Conservation (phyloP, 2,888 invertebrate species). For the Biston stratarius region DNA sequence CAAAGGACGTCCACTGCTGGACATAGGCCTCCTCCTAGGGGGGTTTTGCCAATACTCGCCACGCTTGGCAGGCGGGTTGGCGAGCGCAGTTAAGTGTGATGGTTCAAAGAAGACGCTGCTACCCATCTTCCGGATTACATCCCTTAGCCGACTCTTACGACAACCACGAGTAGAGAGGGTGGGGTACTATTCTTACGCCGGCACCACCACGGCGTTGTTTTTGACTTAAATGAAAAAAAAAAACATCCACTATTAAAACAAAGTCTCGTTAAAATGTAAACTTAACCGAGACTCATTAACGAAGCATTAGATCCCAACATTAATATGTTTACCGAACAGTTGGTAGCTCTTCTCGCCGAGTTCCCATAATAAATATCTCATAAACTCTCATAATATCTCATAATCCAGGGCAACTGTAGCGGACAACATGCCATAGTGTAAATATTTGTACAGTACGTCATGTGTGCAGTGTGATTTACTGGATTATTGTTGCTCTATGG, state of each 20-base stretch:
- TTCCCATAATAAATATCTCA: constrained; percentile 77
- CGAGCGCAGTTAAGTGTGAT: too few species aligned
- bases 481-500: constrained; percentile 45
- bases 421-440: constrained; percentile 62
- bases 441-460: constrained; percentile 75
- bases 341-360: constrained; percentile 43
- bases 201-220: too few species aligned
- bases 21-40: too few species aligned
- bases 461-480: constrained; percentile 61
- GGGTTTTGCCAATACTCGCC: too few species aligned
- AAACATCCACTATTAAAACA: not conserved
- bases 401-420: constrained; percentile 59
- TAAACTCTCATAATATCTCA: constrained; percentile 66
- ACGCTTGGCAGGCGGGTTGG: too few species aligned
- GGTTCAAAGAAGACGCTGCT: too few species aligned
- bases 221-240: too few species aligned
- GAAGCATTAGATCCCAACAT: not conserved
- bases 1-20: too few species aligned
- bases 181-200: too few species aligned
- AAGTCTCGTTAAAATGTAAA: not conserved
- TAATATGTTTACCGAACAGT: constrained; percentile 23
- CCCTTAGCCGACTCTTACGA: too few species aligned
- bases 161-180: too few species aligned
- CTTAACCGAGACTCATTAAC: not conserved
- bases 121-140: too few species aligned